Evolutionary conservation across 2,888 invertebrate genomes (phyloP).

Genomic region (Eupeodes latifasciatus): DNA sequence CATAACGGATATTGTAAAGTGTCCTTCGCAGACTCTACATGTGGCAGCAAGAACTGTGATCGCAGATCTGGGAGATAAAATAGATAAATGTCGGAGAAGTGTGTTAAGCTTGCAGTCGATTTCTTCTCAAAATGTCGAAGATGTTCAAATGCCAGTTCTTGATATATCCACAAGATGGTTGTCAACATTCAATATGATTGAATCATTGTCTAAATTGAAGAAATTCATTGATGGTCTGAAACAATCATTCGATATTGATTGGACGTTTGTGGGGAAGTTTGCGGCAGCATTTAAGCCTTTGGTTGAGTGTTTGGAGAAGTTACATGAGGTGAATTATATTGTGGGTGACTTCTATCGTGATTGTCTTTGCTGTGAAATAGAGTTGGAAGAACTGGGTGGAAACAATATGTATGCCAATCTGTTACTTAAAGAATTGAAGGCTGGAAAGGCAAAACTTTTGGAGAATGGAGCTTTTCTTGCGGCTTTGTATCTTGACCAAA

Average conservation of each 20-base stretch:
- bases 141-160: constrained; percentile 40
- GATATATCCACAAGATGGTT: constrained; percentile 61
- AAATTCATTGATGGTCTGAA: constrained; percentile 4
- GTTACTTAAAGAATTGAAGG: constrained; percentile 19
- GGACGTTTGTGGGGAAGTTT: constrained; percentile 71
- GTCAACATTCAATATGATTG: constrained; percentile 67
- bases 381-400: constrained; percentile 35
- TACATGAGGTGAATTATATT: constrained; percentile 64
- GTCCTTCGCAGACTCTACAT: constrained; percentile 24
- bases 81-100: constrained; percentile 13
- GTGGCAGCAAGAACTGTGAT: constrained; percentile 15
- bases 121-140: background rate
- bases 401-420: constrained; percentile 5
- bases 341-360: constrained; percentile 75
- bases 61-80: background rate
- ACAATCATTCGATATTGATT: constrained; percentile 56
- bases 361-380: constrained; percentile 61
- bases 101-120: background rate
- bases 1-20: constrained; percentile 1
- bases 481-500: constrained; percentile 70
- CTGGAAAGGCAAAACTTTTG: constrained; percentile 41
- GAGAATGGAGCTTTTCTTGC: constrained; percentile 68
- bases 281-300: constrained; percentile 67
- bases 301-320: constrained; percentile 54
- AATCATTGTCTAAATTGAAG: constrained; percentile 50